These are phyloP conservation scores for Ramphastos sulfuratus DNA, from an alignment of 2,113 vertebrate genomes.

Conservation along the genomic window DNA sequence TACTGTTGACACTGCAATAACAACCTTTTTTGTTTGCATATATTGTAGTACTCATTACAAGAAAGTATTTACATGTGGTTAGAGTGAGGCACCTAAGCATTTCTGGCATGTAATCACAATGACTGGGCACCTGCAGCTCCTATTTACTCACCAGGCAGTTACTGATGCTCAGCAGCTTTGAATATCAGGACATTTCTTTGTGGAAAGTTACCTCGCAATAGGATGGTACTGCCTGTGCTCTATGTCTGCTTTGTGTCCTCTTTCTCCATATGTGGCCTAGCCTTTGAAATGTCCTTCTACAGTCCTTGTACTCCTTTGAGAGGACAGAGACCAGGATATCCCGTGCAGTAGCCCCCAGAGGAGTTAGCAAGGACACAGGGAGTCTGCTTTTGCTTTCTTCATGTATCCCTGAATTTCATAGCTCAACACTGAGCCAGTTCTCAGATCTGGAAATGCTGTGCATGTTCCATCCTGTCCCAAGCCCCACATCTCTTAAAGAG, in stretches of 20 bases:
- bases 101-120: neutral
- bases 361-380: neutral
- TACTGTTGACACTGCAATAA: neutral
- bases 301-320: accelerated
- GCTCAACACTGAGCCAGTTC: neutral
- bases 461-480: accelerated
- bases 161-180: neutral
- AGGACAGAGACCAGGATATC: neutral
- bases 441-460: accelerated
- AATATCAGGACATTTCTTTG: neutral
- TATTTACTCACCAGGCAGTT: neutral
- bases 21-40: neutral
- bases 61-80: accelerated
- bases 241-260: neutral
- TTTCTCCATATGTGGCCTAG: neutral
- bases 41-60: neutral
- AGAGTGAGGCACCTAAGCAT: neutral
- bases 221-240: neutral
- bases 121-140: neutral
- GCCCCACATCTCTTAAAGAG: neutral
- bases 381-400: neutral
- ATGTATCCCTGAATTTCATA: neutral
- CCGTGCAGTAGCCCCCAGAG: neutral
- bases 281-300: neutral
- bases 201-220: neutral